Percentiles rank a stretch among this genome's conserved stretches.
These are phyloP conservation scores for Tauraco hartlaubi DNA, from an alignment of 2,797 vertebrate species.

Conservation along the genomic window DNA sequence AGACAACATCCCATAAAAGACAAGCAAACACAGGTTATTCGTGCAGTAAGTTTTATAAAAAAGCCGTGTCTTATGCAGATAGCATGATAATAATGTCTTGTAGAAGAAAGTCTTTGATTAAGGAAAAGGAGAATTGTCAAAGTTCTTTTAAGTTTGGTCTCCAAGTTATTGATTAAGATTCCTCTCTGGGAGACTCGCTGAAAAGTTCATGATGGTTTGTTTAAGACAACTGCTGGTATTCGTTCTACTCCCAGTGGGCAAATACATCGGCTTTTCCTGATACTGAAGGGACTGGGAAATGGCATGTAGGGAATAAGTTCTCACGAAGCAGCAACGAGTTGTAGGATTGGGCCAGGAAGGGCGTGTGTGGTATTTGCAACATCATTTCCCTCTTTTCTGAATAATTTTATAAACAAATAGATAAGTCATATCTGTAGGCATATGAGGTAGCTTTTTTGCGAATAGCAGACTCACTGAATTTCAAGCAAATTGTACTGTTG, in stretches of 20 bases:
- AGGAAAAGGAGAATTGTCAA: background rate
- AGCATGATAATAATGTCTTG: background rate
- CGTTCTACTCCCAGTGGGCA: background rate
- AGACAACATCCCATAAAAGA: background rate
- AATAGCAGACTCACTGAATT: background rate
- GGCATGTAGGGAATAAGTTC: background rate
- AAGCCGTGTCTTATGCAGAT: background rate
- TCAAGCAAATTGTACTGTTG: background rate
- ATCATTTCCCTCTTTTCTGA: background rate
- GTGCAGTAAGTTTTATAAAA: background rate
- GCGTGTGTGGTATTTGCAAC: background rate
- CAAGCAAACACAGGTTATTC: background rate
- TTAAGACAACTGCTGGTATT: background rate
- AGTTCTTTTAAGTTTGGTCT: background rate
- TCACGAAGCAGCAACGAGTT: background rate
- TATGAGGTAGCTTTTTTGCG: background rate
- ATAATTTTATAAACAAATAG: background rate
- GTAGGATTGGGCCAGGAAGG: background rate
- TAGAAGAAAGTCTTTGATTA: background rate
- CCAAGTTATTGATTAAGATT: background rate
- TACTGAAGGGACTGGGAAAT: background rate
- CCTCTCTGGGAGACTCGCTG: background rate
- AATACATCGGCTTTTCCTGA: background rate
- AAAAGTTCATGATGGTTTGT: background rate
- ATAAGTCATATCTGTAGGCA: background rate